Percentiles rank a stretch among this genome's conserved stretches.
These are phyloP conservation scores for Circaetus cinerascens DNA, from an alignment of 2,113 vertebrate species.

Conservation along the genomic window DNA sequence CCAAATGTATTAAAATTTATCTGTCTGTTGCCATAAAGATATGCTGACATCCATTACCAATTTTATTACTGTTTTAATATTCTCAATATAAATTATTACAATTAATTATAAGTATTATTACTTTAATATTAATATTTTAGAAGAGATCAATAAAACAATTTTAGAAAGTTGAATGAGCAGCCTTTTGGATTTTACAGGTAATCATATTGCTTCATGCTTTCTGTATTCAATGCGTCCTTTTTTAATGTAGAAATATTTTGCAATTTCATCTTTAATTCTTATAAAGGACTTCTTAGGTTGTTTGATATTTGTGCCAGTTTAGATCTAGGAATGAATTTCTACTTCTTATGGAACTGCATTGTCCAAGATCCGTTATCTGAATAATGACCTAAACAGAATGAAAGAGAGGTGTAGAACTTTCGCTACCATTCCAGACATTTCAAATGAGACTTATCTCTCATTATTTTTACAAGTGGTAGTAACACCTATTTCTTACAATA, in stretches of 20 bases:
- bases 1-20: not conserved
- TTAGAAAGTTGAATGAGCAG: not conserved
- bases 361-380: not conserved
- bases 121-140: not conserved
- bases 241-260: not conserved
- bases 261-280: not conserved
- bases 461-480: not conserved
- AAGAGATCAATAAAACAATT: not conserved
- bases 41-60: rapidly evolving
- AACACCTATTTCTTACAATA: not conserved
- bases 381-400: not conserved
- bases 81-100: not conserved
- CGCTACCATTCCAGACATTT: not conserved
- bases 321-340: not conserved
- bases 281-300: not conserved
- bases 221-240: not conserved
- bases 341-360: not conserved
- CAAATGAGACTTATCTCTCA: not conserved
- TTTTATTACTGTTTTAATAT: not conserved
- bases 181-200: not conserved
- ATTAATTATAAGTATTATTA: not conserved
- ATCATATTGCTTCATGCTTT: not conserved
- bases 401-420: not conserved
- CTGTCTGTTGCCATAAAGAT: not conserved
- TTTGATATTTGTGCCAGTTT: not conserved